Conservation (phyloP, 2,797 vertebrate genomes). For the Tiaroga cobitis region DNA sequence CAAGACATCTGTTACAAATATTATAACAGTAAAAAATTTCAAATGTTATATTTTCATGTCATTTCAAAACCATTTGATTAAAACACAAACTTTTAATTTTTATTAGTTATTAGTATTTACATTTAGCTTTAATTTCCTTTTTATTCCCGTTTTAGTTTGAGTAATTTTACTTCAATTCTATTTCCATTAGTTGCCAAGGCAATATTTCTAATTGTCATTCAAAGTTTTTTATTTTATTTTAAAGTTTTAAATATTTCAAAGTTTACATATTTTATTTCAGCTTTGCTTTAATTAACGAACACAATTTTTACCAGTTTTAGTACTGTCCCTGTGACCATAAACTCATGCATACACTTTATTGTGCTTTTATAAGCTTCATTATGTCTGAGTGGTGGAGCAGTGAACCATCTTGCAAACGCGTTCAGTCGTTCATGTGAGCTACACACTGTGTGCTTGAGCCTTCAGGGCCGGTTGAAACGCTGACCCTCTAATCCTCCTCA, state of each 20-base stretch:
- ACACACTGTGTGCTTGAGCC: slow-evolving; percentile 3
- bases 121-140: not conserved
- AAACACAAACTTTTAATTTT: too few species aligned
- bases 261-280: not conserved
- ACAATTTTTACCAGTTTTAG: not conserved
- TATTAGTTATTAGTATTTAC: too few species aligned
- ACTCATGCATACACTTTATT: not conserved
- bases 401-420: not conserved
- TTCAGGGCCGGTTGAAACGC: not conserved
- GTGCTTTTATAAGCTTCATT: not conserved
- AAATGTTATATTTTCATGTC: not conserved
- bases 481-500: slow-evolving; percentile 54
- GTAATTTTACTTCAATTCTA: not conserved
- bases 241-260: too few species aligned
- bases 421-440: not conserved
- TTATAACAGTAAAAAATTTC: not conserved
- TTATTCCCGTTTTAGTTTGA: not conserved
- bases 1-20: not conserved
- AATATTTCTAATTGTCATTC: not conserved
- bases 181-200: not conserved
- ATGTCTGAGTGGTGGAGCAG: not conserved
- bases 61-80: not conserved
- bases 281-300: not conserved
- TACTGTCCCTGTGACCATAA: not conserved
- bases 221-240: too few species aligned